Evolutionary conservation across 2,797 vertebrate genomes (phyloP).

Genomic region (Sylvia borin): DNA sequence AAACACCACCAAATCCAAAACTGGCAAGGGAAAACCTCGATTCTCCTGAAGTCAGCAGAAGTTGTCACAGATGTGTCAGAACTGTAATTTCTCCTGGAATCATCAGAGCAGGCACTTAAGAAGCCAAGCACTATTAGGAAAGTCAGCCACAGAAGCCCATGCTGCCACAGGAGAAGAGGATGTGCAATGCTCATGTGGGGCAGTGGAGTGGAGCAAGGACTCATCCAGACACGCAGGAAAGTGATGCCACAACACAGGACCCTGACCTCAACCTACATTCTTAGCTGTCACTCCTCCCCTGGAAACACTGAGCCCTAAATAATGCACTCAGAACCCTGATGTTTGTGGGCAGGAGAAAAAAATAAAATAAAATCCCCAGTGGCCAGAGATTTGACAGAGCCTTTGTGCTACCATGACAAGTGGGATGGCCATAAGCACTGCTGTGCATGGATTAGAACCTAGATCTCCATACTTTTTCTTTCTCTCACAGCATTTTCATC

Average conservation of each 20-base stretch:
- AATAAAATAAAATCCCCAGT: no score
- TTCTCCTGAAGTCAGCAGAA: background rate
- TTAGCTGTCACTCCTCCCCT: background rate
- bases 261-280: background rate
- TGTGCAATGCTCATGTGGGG: fast-evolving
- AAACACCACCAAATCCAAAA: background rate
- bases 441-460: background rate
- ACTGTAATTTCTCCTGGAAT: background rate
- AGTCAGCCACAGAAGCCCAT: background rate
- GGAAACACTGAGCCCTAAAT: background rate
- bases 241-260: background rate
- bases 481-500: background rate
- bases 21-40: background rate
- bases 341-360: background rate
- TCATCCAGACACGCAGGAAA: fast-evolving
- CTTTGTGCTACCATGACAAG: background rate
- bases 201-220: background rate
- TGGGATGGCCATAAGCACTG: background rate
- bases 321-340: background rate
- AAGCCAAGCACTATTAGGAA: background rate
- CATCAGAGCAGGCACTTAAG: background rate
- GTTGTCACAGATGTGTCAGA: background rate
- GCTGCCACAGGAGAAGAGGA: background rate
- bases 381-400: background rate
- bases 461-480: background rate